Evolutionary conservation across 2,888 invertebrate species (phyloP), one percentile per base, ranked within the genome.

Genomic region (Pantelozetes paolii): DNA sequence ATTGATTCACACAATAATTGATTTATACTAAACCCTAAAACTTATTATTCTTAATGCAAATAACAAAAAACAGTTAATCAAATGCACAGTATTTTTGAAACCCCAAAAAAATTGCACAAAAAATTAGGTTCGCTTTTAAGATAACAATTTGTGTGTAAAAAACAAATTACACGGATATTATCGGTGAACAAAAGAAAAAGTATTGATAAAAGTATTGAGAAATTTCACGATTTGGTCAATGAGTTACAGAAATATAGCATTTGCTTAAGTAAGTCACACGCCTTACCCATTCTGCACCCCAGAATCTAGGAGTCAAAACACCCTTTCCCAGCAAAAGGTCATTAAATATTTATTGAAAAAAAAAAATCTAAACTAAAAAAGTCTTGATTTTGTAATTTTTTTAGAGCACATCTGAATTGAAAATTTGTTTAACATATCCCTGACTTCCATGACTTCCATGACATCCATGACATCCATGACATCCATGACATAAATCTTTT

Each of bases 1-100:
- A 62, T 36, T 62, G 30, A 62, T 62, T 62, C 18, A 62, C 6
- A 62, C n/a, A 62, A 62, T 62, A 36, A 62, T 62, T 62, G 62
- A 62, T 62, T 54, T 62, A 62, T 18, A 32, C 36, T 32, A n/a
- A 32, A n/a, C 30, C 32, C 18, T 62, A 62, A 36, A 62, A 32
- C 32, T 30, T 62, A 62, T 62, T n/a, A 62, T 62, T 62, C 20
- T 23, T 45, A 13, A 26, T n/a, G n/a, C n/a, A n/a, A n/a, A n/a
- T n/a, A n/a, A n/a, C n/a, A n/a, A n/a, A n/a, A n/a, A n/a, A n/a
- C n/a, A n/a, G n/a, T n/a, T n/a, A n/a, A n/a, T n/a, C n/a, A n/a
- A n/a, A n/a, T n/a, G n/a, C n/a, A n/a, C n/a, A n/a, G n/a, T n/a
- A n/a, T n/a, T n/a, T n/a, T n/a, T n/a, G n/a, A n/a, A n/a, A n/a